Percentiles rank a stretch among this genome's conserved stretches.
Conservation (phyloP, 2,888 invertebrate genomes). For the Drosophila sordidapex region DNA sequence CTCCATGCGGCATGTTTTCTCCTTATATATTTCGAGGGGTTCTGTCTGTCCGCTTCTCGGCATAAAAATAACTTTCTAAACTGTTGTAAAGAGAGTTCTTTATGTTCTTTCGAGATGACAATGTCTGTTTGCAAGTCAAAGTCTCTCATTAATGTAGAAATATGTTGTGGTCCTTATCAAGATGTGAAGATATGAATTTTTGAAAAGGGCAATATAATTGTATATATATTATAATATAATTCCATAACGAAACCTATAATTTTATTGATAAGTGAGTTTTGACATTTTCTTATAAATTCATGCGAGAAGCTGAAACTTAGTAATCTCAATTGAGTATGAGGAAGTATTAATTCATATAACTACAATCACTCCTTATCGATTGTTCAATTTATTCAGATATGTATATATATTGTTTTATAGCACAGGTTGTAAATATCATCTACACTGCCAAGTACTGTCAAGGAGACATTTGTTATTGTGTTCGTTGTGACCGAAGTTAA, state of each 20-base stretch:
- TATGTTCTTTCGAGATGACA: background rate
- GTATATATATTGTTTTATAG: background rate
- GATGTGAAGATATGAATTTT: background rate
- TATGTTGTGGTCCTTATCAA: background rate
- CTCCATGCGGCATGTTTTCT: conserved; percentile 10
- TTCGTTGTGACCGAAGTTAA: conserved; percentile 8
- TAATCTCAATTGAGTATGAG: background rate
- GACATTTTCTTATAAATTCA: too few species aligned
- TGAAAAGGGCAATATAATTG: background rate
- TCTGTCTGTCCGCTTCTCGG: background rate
- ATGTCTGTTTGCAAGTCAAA: background rate
- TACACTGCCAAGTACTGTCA: background rate
- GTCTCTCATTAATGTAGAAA: background rate
- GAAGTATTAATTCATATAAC: background rate
- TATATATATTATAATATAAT: too few species aligned
- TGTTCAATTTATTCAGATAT: background rate
- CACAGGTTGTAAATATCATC: background rate
- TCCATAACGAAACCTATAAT: background rate
- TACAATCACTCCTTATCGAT: background rate
- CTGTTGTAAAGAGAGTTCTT: background rate
- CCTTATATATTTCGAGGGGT: background rate
- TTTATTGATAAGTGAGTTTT: background rate
- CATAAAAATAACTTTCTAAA: background rate
- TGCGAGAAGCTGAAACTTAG: background rate
- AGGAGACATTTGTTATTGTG: background rate